These are phyloP conservation scores for Bucorvus abyssinicus DNA, from an alignment of 2,797 vertebrate species.

Conservation along the genomic window DNA sequence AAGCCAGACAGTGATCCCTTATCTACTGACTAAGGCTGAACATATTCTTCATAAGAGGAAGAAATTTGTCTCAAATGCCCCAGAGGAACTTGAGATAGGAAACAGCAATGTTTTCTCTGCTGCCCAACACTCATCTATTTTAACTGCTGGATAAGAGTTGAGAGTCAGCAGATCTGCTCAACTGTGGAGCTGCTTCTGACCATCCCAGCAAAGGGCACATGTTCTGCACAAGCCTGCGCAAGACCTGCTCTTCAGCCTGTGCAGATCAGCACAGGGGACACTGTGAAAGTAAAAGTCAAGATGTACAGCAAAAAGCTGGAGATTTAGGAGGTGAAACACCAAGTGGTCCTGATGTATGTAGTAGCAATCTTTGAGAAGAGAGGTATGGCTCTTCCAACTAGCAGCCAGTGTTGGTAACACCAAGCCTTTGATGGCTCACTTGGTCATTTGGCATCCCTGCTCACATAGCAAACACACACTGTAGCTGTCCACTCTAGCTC, in stretches of 20 bases:
- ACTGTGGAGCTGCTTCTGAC: background rate
- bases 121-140: background rate
- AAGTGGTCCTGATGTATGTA: background rate
- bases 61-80: background rate
- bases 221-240: background rate
- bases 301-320: background rate
- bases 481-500: background rate
- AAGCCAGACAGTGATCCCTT: background rate
- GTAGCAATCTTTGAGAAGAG: background rate
- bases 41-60: background rate
- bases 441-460: background rate
- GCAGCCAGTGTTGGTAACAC: fast-evolving
- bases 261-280: fast-evolving
- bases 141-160: background rate
- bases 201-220: fast-evolving
- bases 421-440: background rate
- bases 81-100: background rate
- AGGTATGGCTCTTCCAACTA: background rate
- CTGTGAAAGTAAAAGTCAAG: background rate
- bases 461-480: background rate
- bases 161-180: background rate
- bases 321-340: background rate
- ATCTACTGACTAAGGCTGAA: background rate
- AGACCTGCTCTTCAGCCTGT: background rate
- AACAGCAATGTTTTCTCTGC: background rate